Percentiles rank a stretch among this genome's conserved stretches.
These are phyloP conservation scores for Parasteatoda tepidariorum DNA, from an alignment of 1,140 invertebrate genomes.

Conservation along the genomic window DNA sequence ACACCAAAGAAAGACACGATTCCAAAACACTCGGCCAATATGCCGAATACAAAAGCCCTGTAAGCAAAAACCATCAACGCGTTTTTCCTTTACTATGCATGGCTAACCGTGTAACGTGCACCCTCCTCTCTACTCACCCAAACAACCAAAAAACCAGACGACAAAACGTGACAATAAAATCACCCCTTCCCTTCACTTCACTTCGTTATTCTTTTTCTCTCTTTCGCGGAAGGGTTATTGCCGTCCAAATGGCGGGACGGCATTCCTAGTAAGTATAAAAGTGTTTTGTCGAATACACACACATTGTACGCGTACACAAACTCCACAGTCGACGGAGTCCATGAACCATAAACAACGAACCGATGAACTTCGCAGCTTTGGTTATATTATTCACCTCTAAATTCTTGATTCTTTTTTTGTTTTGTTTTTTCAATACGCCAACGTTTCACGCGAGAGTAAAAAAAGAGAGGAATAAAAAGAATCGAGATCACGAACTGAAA, in stretches of 20 bases:
- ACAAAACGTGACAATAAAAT: conserved; percentile 34
- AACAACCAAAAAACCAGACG: conserved; percentile 10
- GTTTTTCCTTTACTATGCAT: conserved; percentile 31
- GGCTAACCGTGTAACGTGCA: conserved; percentile 8
- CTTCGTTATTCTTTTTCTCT: background rate
- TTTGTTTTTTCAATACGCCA: too few relatives aligned
- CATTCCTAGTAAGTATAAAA: conserved; percentile 48
- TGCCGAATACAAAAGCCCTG: conserved; percentile 33
- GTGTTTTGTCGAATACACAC: conserved; percentile 39
- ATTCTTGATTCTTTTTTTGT: background rate
- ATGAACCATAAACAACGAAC: conserved; percentile 56
- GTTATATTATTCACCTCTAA: background rate
- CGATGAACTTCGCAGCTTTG: conserved; percentile 22
- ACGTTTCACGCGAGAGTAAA: background rate
- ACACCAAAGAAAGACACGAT: background rate
- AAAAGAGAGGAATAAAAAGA: conserved; percentile 14
- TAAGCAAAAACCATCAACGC: conserved; percentile 18
- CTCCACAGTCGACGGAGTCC: conserved; percentile 7
- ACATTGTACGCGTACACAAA: conserved; percentile 18
- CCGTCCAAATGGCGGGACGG: conserved; percentile 22
- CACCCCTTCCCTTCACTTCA: too few relatives aligned
- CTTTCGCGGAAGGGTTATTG: conserved; percentile 48
- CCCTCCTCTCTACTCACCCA: background rate
- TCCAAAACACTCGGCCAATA: conserved; percentile 23
- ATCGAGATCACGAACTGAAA: conserved; percentile 24